Conservation (phyloP, 2,888 invertebrate genomes). For the Stratiomys singularior region DNA sequence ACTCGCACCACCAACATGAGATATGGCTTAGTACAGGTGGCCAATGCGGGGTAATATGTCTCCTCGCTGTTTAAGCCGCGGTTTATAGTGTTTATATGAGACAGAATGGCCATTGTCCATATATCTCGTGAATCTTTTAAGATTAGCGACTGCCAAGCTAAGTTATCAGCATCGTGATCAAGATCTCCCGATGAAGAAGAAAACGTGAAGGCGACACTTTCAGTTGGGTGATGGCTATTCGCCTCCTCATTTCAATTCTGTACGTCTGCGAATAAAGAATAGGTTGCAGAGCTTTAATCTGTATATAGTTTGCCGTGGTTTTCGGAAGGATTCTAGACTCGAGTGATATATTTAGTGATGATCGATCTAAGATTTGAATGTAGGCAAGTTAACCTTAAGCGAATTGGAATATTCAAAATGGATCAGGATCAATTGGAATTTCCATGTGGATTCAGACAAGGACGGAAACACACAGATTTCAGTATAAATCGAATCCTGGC, state of each 20-base stretch:
- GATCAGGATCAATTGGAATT: not conserved
- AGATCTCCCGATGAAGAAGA: conserved; percentile 8
- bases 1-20: not conserved
- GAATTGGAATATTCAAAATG: conserved; percentile 54
- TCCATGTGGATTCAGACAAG: conserved; percentile 39
- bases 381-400: conserved; percentile 63
- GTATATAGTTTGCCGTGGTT: too few species aligned
- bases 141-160: conserved; percentile 36
- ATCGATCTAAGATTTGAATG: conserved; percentile 62
- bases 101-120: conserved; percentile 43
- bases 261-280: conserved; percentile 10
- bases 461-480: conserved; percentile 61
- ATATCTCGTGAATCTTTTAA: conserved; percentile 23
- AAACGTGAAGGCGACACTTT: conserved; percentile 25
- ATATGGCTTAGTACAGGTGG: conserved; percentile 23
- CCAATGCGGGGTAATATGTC: conserved; percentile 28
- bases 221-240: conserved; percentile 19
- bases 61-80: not conserved
- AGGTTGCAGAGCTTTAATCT: too few species aligned
- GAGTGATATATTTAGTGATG: conserved; percentile 54
- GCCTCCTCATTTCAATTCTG: conserved; percentile 35
- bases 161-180: conserved; percentile 20
- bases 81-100: conserved; percentile 3
- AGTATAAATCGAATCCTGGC: conserved; percentile 62
- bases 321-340: too few species aligned